Evolutionary conservation across 1,140 invertebrate species (phyloP), one percentile per base, ranked within the genome.

Genomic region (Ostrea denselamellosa): DNA sequence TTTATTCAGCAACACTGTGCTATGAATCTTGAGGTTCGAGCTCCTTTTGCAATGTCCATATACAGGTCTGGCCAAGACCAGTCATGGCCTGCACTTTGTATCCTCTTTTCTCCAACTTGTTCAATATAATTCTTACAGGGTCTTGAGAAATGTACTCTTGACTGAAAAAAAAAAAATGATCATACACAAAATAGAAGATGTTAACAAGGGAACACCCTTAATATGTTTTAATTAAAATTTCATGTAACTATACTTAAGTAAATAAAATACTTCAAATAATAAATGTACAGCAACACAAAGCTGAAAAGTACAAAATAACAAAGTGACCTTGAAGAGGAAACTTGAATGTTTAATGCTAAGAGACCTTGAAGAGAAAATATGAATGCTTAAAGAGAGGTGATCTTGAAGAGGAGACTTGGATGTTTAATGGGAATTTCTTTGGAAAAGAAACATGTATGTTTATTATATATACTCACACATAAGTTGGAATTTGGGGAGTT

Each of bases 51-150:
- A 95, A 87, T 17, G 95, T 95, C 95, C 95, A 95, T 8, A 95
- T 92, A 90, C 94, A 95, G 19, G 95, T 95, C 88, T 95, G 95
- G 4, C 95, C 95, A 54, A 95, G 91, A 9, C 95, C 95, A 87
- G 94, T 92, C 92, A 94, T 94, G 19, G 92, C 90, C 9, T 95
- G 88, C 0, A 95, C 91, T 58, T 82, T 90, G 89, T 94, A 95
- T 8, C 95, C 95, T 85, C 85, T 89, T 54, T 88, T 83, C 88
- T 95, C 95, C 17, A 95, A 88, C 88, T 95, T 94, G 89, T 95
- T 90, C 14, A 95, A 89, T 17, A 95, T 92, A 22, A 94, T 56
- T 34, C 95, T 91, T n/a, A 95, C 93, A 77, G 93, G 90, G 51
- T 94, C 92, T 34, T 90, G 77, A 54, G 92, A 93, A 81, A 87